phyloP scores from a whole-genome alignment of 2,797 vertebrate genomes.

The Phalanger gymnotis region DNA sequence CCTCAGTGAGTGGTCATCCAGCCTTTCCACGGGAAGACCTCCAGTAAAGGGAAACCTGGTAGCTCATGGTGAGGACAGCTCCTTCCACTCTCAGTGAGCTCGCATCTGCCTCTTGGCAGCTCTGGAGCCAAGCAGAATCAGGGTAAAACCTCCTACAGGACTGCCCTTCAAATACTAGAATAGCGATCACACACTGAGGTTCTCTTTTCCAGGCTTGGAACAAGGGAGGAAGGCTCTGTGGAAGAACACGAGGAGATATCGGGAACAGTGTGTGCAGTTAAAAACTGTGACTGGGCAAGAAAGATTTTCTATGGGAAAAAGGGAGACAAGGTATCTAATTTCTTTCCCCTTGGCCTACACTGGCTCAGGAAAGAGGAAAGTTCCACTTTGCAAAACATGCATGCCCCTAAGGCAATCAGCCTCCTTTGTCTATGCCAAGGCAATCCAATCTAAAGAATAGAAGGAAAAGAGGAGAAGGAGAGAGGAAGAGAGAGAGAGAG shows the following conservation, averaged over 20 bases:
- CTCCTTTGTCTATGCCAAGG: neutral
- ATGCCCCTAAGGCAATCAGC: neutral
- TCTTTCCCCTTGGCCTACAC: neutral
- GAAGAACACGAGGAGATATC: neutral
- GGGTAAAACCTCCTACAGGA: neutral
- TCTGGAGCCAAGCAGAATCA: neutral
- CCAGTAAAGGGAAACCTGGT: neutral
- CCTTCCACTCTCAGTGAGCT: neutral
- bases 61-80: neutral
- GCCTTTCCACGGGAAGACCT: neutral
- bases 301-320: neutral
- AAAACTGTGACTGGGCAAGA: neutral
- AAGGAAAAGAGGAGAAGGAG: neutral
- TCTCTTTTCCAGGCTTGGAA: neutral
- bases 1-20: neutral
- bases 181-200: rapidly evolving
- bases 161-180: neutral
- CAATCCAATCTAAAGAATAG: neutral
- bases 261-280: neutral
- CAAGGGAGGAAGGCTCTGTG: neutral
- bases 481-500: neutral
- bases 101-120: neutral
- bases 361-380: neutral
- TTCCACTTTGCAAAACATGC: neutral
- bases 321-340: neutral